Conservation (phyloP, 2,797 vertebrate species). For the Enteromius afrohamiltoni region DNA sequence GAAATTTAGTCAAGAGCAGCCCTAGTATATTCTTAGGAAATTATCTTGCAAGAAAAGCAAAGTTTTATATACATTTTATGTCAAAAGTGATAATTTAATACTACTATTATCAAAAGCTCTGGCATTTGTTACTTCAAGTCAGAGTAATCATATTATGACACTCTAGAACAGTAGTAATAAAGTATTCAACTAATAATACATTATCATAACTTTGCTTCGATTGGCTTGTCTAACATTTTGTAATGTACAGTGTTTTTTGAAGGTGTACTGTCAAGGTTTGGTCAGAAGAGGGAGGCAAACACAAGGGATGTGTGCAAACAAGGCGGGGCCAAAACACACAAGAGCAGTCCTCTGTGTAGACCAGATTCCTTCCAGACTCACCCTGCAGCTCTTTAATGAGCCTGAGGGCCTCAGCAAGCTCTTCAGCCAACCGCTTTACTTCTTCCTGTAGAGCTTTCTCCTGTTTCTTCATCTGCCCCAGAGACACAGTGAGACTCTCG, state of each 20-base stretch:
- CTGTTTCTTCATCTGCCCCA: conserved; percentile 79
- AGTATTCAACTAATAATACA: not conserved
- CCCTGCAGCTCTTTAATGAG: conserved; percentile 79
- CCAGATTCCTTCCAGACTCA: conserved; percentile 58
- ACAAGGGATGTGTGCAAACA: not conserved
- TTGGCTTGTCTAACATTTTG: not conserved
- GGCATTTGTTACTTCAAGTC: not conserved
- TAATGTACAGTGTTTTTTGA: not conserved
- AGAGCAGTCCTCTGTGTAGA: not conserved
- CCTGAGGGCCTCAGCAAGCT: conserved; percentile 71
- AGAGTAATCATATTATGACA: not conserved
- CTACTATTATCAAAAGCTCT: not conserved
- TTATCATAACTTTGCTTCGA: not conserved
- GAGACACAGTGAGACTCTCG: conserved; percentile 68
- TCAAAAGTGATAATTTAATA: not conserved
- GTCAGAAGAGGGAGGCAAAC: conserved; percentile 62
- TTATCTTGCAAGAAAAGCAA: not conserved
- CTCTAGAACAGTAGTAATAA: not conserved
- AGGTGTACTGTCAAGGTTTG: conserved; percentile 1
- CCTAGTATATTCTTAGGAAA: too few species aligned
- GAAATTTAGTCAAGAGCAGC: too few species aligned
- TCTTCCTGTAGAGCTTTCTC: conserved; percentile 75
- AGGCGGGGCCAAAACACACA: not conserved
- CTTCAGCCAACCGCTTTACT: conserved; percentile 73
- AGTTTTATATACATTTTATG: not conserved